A percentile compares a stretch with the other conserved stretches of the same genome.
These are phyloP conservation scores for Aelia acuminata DNA, from an alignment of 2,888 invertebrate genomes.

Conservation along the genomic window DNA sequence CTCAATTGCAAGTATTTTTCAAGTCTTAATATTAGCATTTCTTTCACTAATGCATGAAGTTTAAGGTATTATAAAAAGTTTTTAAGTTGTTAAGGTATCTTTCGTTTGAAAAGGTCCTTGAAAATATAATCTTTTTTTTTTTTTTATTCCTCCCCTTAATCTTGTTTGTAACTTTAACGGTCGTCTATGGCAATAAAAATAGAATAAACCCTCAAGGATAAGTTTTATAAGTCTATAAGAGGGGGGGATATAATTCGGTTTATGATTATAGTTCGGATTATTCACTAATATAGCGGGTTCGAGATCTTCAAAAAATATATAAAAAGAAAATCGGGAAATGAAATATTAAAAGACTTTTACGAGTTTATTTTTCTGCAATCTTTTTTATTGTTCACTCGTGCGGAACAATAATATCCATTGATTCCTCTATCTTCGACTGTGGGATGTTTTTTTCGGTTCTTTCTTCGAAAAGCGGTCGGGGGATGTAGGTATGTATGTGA, in stretches of 20 bases:
- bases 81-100: not conserved
- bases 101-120: not conserved
- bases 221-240: not conserved
- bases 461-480: too few relatives aligned
- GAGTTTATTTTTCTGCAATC: too few relatives aligned
- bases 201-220: not conserved
- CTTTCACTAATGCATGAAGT: not conserved
- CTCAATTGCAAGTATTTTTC: not conserved
- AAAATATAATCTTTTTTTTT: not conserved
- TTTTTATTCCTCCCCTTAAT: not conserved
- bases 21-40: not conserved
- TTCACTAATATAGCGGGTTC: not conserved
- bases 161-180: not conserved
- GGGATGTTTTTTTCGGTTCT: too few relatives aligned
- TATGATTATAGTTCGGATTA: not conserved
- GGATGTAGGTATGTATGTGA: too few relatives aligned
- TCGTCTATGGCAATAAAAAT: not conserved
- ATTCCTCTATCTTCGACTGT: too few relatives aligned
- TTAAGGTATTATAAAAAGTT: not conserved
- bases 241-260: not conserved
- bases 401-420: too few relatives aligned
- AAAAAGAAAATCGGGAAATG: too few relatives aligned
- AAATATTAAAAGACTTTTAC: too few relatives aligned
- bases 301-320: too few relatives aligned
- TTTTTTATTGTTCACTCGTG: too few relatives aligned